Conservation (phyloP, 2,113 vertebrate genomes). For the Gadus chalcogrammus region DNA sequence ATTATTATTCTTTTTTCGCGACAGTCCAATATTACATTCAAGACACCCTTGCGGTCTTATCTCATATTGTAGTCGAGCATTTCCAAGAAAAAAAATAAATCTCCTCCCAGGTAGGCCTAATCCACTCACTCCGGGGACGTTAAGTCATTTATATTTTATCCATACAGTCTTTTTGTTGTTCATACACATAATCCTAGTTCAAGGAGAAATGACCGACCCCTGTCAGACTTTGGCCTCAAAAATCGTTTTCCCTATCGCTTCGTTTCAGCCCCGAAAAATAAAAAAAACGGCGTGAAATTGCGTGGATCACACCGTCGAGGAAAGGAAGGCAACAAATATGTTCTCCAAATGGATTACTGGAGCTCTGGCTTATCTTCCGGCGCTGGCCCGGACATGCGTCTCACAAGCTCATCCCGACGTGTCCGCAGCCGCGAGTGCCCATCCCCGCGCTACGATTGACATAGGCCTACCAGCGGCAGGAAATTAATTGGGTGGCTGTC, state of each 20-base stretch:
- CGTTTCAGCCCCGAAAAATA: conserved; percentile 5
- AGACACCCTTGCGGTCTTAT: not conserved
- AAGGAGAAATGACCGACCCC: conserved; percentile 16
- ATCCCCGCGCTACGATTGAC: conserved; percentile 16
- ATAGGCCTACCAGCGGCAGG: conserved; percentile 17
- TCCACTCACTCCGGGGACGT: not conserved
- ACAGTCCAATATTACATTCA: not conserved
- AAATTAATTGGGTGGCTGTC: conserved; percentile 35
- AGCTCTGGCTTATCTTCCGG: conserved; percentile 19
- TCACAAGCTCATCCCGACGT: conserved; percentile 15
- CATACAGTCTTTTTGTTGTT: not conserved
- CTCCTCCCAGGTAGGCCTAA: conserved; percentile 7
- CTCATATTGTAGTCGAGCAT: conserved; percentile 2
- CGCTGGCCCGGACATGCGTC: conserved; percentile 3
- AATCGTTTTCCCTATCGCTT: not conserved
- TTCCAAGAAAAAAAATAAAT: conserved; percentile 18
- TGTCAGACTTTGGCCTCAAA: not conserved
- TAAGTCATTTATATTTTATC: not conserved
- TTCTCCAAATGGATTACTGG: conserved; percentile 27
- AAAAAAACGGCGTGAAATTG: not conserved
- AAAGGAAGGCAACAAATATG: conserved; percentile 19
- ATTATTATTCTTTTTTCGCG: too few species aligned
- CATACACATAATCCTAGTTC: conserved; percentile 16
- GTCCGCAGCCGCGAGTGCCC: conserved; percentile 25
- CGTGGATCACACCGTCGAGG: conserved; percentile 3